Percentiles rank a stretch among this genome's conserved stretches.
Conservation (phyloP, 2,113 vertebrate genomes). For the Lagopus muta region DNA sequence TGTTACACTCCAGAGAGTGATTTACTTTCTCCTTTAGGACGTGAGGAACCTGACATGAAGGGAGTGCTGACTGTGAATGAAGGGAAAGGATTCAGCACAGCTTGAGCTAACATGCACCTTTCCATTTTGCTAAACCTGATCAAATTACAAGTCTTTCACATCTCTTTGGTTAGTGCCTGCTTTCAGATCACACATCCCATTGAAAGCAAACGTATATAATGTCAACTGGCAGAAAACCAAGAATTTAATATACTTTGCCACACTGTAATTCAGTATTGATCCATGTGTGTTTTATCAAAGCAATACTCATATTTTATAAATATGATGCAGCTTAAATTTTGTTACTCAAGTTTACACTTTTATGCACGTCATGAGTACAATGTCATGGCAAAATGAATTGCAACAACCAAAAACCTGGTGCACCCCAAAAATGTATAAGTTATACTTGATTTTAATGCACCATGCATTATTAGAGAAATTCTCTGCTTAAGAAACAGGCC, state of each 20-base stretch:
- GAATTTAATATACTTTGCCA: neutral
- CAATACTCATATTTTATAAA: neutral
- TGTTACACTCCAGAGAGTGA: neutral
- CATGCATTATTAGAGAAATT: neutral
- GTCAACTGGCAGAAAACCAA: neutral
- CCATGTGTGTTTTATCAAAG: neutral
- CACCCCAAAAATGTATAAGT: neutral
- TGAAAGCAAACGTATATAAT: neutral
- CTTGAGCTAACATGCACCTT: neutral
- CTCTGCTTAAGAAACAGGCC: neutral
- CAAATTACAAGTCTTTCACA: neutral
- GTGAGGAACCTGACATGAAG: neutral
- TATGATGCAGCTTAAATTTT: neutral
- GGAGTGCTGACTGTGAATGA: neutral
- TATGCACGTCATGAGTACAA: neutral
- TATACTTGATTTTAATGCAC: neutral
- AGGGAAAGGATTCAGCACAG: neutral
- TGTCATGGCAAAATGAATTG: neutral
- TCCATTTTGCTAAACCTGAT: neutral
- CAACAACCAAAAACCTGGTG: neutral
- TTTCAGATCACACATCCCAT: neutral
- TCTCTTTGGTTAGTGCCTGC: neutral
- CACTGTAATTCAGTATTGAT: neutral
- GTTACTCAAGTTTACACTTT: neutral
- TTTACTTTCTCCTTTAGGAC: neutral